These are phyloP conservation scores for Mungos mungo DNA, from an alignment of 2,113 vertebrate genomes.

Conservation along the genomic window DNA sequence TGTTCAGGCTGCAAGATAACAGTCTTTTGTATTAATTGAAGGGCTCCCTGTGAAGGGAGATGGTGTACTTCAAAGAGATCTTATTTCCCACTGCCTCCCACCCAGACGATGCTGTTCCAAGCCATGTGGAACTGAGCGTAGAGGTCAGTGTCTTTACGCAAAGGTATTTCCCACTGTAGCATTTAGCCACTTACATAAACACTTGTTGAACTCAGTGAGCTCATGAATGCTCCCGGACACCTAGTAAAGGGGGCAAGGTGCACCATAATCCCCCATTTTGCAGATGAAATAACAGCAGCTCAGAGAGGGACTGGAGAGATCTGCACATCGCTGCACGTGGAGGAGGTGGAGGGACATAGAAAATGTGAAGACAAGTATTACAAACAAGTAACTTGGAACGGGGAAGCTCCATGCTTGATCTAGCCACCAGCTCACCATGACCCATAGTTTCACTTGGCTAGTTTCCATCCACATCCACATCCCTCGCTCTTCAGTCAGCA, in stretches of 20 bases:
- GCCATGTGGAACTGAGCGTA: background rate
- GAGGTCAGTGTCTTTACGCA: background rate
- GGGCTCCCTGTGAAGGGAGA: background rate
- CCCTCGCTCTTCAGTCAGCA: background rate
- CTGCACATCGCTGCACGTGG: too few species aligned
- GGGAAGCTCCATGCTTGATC: background rate
- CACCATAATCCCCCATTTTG: background rate
- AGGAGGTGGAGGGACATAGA: too few species aligned
- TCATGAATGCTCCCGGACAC: background rate
- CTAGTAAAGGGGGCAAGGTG: background rate
- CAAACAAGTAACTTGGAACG: background rate
- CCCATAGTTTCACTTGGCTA: background rate
- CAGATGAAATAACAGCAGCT: background rate
- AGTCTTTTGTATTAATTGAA: background rate
- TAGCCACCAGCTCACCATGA: background rate
- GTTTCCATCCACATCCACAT: background rate
- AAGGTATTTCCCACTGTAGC: background rate
- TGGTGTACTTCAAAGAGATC: background rate
- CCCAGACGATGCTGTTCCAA: background rate
- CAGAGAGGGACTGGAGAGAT: background rate
- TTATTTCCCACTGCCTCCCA: background rate
- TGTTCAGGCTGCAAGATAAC: background rate
- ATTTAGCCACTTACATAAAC: background rate
- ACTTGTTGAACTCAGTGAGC: slow-evolving; percentile 21
- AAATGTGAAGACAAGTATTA: background rate